A percentile compares a stretch with the other conserved stretches of the same genome.
Evolutionary conservation across 2,888 invertebrate species (phyloP).

Genomic region (Coremacera marginata): DNA sequence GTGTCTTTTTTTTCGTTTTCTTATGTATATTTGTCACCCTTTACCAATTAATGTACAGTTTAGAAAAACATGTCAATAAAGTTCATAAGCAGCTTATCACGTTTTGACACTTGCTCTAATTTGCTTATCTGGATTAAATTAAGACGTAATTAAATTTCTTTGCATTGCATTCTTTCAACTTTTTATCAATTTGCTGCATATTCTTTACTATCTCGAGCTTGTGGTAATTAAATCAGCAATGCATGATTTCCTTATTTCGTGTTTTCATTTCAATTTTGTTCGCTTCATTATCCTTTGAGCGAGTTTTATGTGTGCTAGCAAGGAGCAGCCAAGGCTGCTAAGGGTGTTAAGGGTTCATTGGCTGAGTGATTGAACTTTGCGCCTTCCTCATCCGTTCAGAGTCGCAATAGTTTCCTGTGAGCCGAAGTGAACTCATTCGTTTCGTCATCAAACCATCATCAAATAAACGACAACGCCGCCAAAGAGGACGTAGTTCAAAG

Average conservation of each 20-base stretch:
- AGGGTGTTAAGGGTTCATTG: slow-evolving; percentile 7
- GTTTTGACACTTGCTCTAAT: not conserved
- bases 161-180: not conserved
- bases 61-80: not conserved
- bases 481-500: not conserved
- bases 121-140: not conserved
- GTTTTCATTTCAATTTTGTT: slow-evolving; percentile 24
- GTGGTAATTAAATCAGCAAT: not conserved
- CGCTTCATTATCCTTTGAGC: slow-evolving; percentile 25
- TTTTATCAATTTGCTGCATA: not conserved
- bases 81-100: not conserved
- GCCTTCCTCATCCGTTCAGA: not conserved
- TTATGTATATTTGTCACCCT: too few species aligned
- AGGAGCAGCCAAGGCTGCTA: not conserved
- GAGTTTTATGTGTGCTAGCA: not conserved
- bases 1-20: too few species aligned
- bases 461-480: slow-evolving; percentile 22
- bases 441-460: slow-evolving; percentile 6
- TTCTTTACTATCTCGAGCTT: not conserved
- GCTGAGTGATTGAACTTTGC: slow-evolving; percentile 21
- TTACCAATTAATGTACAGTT: too few species aligned
- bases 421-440: not conserved
- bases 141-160: not conserved
- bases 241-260: not conserved
- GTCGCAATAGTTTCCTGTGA: slow-evolving; percentile 8